Evolutionary conservation across 2,797 vertebrate genomes (phyloP).

Genomic region (Semotilus atromaculatus): DNA sequence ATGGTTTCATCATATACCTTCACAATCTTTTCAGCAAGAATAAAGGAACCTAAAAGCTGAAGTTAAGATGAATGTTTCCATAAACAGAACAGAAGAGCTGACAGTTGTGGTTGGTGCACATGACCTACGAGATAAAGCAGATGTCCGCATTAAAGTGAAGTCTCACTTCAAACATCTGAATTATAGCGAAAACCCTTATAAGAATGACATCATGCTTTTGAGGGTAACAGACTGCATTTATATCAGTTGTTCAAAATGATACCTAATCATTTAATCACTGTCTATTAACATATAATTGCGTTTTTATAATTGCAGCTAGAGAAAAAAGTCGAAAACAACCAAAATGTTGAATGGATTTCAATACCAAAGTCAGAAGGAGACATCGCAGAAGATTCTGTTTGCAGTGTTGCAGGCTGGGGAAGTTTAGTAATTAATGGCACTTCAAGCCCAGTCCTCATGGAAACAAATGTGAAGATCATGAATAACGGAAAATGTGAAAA

Average conservation of each 20-base stretch:
- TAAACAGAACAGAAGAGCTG: not conserved
- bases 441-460: conserved; percentile 19
- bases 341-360: not conserved
- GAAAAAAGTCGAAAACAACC: not conserved
- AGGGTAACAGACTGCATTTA: conserved; percentile 59
- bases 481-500: rapidly evolving
- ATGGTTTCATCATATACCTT: no score
- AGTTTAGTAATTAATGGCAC: rapidly evolving
- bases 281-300: no score
- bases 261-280: no score
- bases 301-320: conserved; percentile 2
- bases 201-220: conserved; percentile 71
- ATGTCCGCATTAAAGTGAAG: not conserved
- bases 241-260: not conserved
- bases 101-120: not conserved
- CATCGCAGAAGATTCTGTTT: conserved; percentile 19
- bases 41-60: no score
- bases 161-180: rapidly evolving
- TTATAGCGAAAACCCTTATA: rapidly evolving
- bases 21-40: no score
- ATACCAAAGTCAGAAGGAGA: conserved; percentile 15
- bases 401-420: conserved; percentile 63
- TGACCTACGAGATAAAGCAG: not conserved
- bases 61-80: no score
- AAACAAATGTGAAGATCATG: conserved; percentile 44